Conservation (phyloP, 2,113 vertebrate species). For the Mellivora capensis region DNA sequence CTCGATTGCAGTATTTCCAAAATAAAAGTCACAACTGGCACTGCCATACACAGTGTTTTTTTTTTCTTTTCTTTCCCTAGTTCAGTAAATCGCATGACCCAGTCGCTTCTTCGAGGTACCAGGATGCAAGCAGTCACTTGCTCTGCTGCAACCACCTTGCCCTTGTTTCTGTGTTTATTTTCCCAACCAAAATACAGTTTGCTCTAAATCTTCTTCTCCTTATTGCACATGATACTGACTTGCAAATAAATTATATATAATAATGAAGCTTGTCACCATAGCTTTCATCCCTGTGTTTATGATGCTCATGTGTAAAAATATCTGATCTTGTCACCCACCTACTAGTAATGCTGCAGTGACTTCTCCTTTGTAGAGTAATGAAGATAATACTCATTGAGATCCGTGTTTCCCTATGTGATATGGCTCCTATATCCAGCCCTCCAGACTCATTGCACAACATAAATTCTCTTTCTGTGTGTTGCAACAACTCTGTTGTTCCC, state of each 20-base stretch:
- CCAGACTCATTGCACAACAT: background rate
- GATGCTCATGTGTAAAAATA: background rate
- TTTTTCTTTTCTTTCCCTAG: background rate
- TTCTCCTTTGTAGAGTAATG: background rate
- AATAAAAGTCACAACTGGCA: background rate
- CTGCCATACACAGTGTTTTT: fast-evolving
- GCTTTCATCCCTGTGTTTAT: background rate
- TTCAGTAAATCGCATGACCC: background rate
- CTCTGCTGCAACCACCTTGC: fast-evolving
- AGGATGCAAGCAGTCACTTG: fast-evolving
- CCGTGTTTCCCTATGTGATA: background rate
- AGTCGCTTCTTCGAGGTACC: fast-evolving
- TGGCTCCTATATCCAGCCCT: background rate
- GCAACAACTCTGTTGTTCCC: fast-evolving
- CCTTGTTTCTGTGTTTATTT: fast-evolving
- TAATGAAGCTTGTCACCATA: background rate
- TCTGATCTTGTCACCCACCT: background rate
- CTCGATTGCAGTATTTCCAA: background rate
- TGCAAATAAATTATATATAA: background rate
- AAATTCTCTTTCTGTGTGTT: background rate
- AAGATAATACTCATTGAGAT: background rate
- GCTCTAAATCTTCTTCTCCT: background rate
- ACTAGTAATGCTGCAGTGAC: background rate
- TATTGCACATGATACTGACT: background rate
- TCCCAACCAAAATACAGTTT: background rate